Evolutionary conservation across 2,113 vertebrate species (phyloP).

Genomic region (Crypturellus undulatus): DNA sequence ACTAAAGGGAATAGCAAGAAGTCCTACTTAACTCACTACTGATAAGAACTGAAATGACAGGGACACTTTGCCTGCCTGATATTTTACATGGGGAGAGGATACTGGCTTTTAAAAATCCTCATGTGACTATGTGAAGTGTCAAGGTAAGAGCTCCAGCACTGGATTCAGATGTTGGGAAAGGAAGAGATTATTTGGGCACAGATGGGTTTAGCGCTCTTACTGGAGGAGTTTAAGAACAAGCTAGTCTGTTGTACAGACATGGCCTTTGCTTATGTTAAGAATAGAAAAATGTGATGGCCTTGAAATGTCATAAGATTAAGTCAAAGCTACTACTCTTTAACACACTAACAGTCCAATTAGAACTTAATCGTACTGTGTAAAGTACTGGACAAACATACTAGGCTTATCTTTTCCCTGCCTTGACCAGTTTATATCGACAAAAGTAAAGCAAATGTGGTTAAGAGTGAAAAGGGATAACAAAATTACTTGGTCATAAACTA

Average conservation of each 20-base stretch:
- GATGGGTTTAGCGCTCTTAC: not conserved
- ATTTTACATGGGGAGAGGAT: not conserved
- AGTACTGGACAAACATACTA: not conserved
- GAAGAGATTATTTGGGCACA: not conserved
- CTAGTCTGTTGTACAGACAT: not conserved
- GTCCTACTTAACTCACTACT: not conserved
- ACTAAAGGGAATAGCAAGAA: not conserved
- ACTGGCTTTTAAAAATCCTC: not conserved
- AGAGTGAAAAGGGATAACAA: not conserved
- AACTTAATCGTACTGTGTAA: not conserved
- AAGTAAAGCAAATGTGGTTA: not conserved
- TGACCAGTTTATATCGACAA: not conserved
- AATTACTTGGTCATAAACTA: not conserved
- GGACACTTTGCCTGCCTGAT: not conserved
- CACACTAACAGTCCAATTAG: not conserved
- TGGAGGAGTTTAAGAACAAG: not conserved
- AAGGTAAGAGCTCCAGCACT: not conserved
- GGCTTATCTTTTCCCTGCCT: not conserved
- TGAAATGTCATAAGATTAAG: not conserved
- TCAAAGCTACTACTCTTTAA: not conserved
- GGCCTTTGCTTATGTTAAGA: not conserved
- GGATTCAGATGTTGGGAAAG: accelerated
- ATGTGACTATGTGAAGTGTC: accelerated
- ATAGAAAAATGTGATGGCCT: not conserved
- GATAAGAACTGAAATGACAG: not conserved